A percentile compares a stretch with the other conserved stretches of the same genome.
phyloP scores from a whole-genome alignment of 1,140 invertebrate genomes.

The Eciton burchellii region DNA sequence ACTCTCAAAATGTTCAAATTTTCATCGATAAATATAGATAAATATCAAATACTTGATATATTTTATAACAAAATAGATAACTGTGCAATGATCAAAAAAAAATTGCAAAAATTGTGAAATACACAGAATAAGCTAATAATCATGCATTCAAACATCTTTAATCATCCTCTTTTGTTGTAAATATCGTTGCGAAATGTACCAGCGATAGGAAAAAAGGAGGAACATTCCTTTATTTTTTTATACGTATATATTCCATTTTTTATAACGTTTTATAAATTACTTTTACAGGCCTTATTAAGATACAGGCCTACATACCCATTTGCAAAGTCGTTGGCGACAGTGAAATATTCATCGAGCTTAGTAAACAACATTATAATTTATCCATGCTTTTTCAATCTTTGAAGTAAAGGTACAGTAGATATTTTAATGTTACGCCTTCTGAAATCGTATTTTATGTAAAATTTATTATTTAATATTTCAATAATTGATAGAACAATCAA shows the following conservation, averaged over 20 bases:
- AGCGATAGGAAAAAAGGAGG: conserved; percentile 5
- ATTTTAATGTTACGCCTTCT: conserved; percentile 76
- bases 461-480: conserved; percentile 78
- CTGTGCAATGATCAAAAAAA: conserved; percentile 18
- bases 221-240: conserved; percentile 62
- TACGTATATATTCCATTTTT: conserved; percentile 53
- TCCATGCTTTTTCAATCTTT: conserved; percentile 58
- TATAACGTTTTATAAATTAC: conserved; percentile 59
- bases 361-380: conserved; percentile 50
- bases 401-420: conserved; percentile 78
- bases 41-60: conserved; percentile 52
- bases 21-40: conserved; percentile 31
- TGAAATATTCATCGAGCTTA: conserved; percentile 67
- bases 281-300: conserved; percentile 59
- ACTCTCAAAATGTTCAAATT: conserved; percentile 40
- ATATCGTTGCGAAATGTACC: conserved; percentile 40
- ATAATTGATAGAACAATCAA: conserved; percentile 66
- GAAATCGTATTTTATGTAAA: conserved; percentile 78
- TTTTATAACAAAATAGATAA: conserved; percentile 51
- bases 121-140: conserved; percentile 21
- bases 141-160: background rate
- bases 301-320: conserved; percentile 54
- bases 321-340: conserved; percentile 47
- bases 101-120: conserved; percentile 27
- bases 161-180: conserved; percentile 51